A percentile compares a stretch with the other conserved stretches of the same genome.
phyloP scores from a whole-genome alignment of 2,888 invertebrate genomes.

The Protula sp. region DNA sequence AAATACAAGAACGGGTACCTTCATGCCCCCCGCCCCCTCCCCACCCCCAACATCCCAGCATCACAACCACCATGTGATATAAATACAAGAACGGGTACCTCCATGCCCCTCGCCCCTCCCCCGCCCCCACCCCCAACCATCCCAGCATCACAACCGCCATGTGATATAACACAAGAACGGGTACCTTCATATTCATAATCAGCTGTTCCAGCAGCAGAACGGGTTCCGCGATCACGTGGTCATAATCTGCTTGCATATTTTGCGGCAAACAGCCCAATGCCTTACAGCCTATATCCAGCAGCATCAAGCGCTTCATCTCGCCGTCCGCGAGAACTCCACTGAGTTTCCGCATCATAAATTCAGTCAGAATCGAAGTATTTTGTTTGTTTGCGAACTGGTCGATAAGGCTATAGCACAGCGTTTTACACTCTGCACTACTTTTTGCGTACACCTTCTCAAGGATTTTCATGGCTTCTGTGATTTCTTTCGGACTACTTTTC shows the following conservation, averaged over 20 bases:
- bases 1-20: no score
- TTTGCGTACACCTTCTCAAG: constrained; percentile 29
- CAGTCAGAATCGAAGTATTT: constrained; percentile 37
- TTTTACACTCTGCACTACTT: constrained; percentile 27
- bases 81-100: no score
- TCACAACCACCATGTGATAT: no score
- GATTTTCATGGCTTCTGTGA: constrained; percentile 22
- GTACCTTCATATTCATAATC: constrained; percentile 70
- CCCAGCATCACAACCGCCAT: no score
- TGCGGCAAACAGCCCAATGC: constrained; percentile 40
- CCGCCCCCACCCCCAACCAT: no score
- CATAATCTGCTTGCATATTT: constrained; percentile 33
- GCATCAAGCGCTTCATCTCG: neutral
- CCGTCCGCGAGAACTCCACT: constrained; percentile 20
- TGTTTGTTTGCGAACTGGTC: constrained; percentile 29
- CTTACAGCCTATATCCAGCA: constrained; percentile 23
- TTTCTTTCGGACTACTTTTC: neutral
- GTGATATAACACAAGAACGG: no score
- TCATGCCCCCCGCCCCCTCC: no score
- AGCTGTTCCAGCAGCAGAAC: constrained; percentile 76
- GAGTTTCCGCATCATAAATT: constrained; percentile 39
- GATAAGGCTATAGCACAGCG: constrained; percentile 34
- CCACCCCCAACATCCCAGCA: no score
- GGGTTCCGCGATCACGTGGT: constrained; percentile 57
- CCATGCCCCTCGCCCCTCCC: no score